Conservation (phyloP, 1,140 invertebrate species). For the Physella acuta region DNA sequence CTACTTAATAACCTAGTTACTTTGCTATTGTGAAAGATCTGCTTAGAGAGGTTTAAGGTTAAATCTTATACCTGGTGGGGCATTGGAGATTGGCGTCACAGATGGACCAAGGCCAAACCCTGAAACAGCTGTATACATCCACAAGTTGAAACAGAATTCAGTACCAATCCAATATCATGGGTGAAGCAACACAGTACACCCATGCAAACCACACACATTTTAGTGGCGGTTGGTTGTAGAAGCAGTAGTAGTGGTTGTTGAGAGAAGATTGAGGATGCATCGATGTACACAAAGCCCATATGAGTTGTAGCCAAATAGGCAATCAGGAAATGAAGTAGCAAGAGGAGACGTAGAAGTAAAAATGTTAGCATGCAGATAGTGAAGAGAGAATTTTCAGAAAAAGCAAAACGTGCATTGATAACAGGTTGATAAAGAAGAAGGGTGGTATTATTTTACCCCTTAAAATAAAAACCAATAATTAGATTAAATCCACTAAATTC, state of each 20-base stretch:
- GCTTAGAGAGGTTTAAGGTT: neutral
- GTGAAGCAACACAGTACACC: neutral
- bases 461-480: too few relatives aligned
- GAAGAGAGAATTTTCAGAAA: neutral
- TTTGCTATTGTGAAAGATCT: neutral
- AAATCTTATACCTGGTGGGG: constrained; percentile 6
- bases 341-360: neutral
- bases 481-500: neutral
- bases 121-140: neutral
- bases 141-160: neutral
- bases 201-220: neutral
- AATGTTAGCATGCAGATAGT: constrained; percentile 1
- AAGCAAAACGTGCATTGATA: neutral
- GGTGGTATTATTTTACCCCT: too few relatives aligned
- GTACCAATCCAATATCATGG: neutral
- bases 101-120: neutral
- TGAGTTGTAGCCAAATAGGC: neutral
- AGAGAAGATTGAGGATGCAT: neutral
- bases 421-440: too few relatives aligned
- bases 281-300: constrained; percentile 3
- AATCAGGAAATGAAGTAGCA: neutral
- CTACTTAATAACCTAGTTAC: too few relatives aligned
- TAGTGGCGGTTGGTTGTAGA: neutral
- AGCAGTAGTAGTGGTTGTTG: neutral
- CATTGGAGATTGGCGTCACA: neutral